Evolutionary conservation across 2,888 invertebrate species (phyloP), one percentile per base, ranked within the genome.

Genomic region (Parnassius apollo): DNA sequence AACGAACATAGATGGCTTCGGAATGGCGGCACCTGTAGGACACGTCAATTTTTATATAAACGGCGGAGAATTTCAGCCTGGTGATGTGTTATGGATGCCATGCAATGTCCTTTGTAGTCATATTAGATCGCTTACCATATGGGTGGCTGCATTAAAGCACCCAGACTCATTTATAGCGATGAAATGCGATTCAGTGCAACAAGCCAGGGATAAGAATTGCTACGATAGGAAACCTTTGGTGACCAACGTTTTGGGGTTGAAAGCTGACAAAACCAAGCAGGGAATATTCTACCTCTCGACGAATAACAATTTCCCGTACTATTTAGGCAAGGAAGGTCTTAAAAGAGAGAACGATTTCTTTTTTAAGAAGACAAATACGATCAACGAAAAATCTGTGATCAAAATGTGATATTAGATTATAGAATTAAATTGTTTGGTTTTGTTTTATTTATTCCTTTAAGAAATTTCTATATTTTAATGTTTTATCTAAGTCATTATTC

Each of bases 11-110:
- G 88, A 89, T 49, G 84, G 78, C 0, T 85, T 72, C 2, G 88
- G 88, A 0, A 84, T 85, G 81, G 85, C 86, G 0, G 81, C 83
- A 0, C 86, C 88, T 0, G 69, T 85, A 0, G 88, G 86, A 1
- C 87, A 88, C 68, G 77, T 85, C 0, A 85, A 85, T 61, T 86
- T 82, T 63, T 89, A 87, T 64, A 82, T 88, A 2, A 89, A 89
- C 35, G 88, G 88, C 0, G 88, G 88, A 0, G 88, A 88, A 61
- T 83, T 68, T 56, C 80, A 80, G 56, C 74, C 76, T 0, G 77
- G 75, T 0, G 74, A 75, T 22, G 2, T 77, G 2, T 22, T 68
- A 7, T 75, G 73, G 73, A 50, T 69, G 2, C 68, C 69, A 0
- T 78, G 78, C 44, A 69, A 64, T n/a, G 53, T 69, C 2, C 1